A percentile compares a stretch with the other conserved stretches of the same genome.
Conservation (phyloP, 2,888 invertebrate species). For the Ischnura elegans region DNA sequence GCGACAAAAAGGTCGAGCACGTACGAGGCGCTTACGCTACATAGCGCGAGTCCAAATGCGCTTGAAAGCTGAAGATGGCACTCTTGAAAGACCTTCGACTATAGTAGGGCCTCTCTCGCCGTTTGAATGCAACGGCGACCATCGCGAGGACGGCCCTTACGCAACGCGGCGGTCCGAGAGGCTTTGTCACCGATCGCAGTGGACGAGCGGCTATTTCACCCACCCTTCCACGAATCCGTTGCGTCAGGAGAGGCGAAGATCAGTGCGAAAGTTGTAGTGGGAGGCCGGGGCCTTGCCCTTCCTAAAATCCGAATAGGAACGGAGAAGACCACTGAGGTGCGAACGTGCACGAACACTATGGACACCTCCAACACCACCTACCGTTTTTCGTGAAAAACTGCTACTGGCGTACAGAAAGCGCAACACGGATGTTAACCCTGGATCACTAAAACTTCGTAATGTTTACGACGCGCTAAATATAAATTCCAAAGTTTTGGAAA, state of each 20-base stretch:
- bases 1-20: conserved; percentile 15
- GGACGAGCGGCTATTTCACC: background rate
- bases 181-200: conserved; percentile 14
- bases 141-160: background rate
- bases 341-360: too few relatives aligned
- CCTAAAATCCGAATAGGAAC: background rate
- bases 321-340: background rate
- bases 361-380: too few relatives aligned
- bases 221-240: background rate
- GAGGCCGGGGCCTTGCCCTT: background rate
- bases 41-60: background rate
- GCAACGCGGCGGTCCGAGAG: conserved; percentile 44
- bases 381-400: too few relatives aligned
- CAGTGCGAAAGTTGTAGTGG: background rate
- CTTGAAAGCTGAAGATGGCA: background rate
- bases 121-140: conserved; percentile 52
- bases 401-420: too few relatives aligned
- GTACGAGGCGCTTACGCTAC: background rate
- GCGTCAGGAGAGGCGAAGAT: background rate
- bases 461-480: too few relatives aligned
- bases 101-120: background rate
- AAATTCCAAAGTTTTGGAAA: too few relatives aligned
- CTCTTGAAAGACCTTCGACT: background rate
- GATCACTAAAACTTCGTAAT: too few relatives aligned
- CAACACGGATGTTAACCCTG: too few relatives aligned